Percentiles rank a stretch among this genome's conserved stretches.
These are phyloP conservation scores for Sialia sialis DNA, from an alignment of 2,113 vertebrate genomes.

Conservation along the genomic window DNA sequence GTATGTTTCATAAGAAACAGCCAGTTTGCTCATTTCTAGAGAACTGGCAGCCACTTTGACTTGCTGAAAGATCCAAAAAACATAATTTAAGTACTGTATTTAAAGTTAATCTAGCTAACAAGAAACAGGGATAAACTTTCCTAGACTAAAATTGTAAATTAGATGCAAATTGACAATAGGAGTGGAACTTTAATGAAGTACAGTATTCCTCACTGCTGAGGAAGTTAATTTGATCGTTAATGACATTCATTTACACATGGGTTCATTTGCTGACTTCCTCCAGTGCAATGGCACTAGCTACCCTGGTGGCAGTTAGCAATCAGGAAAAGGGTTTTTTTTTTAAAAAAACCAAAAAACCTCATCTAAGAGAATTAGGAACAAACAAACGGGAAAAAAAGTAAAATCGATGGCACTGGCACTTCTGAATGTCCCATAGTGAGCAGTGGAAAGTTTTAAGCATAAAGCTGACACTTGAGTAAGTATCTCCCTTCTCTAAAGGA, in stretches of 20 bases:
- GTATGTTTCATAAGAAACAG: constrained; percentile 21
- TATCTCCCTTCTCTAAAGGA: background rate
- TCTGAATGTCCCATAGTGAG: background rate
- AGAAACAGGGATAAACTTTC: constrained; percentile 51
- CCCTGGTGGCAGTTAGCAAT: background rate
- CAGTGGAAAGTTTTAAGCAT: background rate
- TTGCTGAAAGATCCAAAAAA: constrained; percentile 60
- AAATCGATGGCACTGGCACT: background rate
- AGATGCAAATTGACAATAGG: constrained; percentile 50
- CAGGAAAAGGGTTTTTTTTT: background rate
- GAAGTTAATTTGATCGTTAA: constrained; percentile 41
- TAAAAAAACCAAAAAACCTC: background rate
- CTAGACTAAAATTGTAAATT: constrained; percentile 29
- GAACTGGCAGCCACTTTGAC: constrained; percentile 24
- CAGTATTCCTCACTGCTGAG: background rate
- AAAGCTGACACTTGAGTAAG: background rate
- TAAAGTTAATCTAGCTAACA: constrained; percentile 64
- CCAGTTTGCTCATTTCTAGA: constrained; percentile 40
- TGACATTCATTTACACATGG: constrained; percentile 14
- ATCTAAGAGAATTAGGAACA: background rate
- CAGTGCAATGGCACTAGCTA: background rate
- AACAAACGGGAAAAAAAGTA: background rate
- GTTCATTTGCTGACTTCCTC: constrained; percentile 1
- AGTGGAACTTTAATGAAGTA: constrained; percentile 16
- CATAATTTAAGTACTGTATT: constrained; percentile 49